Conservation (phyloP, 2,888 invertebrate species). For the Odontomyia ornata region DNA sequence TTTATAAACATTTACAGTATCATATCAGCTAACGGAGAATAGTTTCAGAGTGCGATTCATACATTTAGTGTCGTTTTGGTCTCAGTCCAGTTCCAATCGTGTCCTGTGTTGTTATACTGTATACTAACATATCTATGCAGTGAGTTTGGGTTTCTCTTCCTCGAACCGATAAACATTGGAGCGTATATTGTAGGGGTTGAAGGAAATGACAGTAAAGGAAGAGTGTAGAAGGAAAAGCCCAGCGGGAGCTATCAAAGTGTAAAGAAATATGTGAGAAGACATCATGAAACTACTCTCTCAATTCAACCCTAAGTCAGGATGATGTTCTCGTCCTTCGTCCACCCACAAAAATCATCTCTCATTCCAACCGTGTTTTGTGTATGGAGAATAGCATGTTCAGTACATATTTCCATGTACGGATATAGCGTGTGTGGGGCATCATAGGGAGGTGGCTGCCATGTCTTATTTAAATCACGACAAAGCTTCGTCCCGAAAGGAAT, state of each 20-base stretch:
- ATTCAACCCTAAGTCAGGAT: conserved; percentile 20
- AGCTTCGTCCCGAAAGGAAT: conserved; percentile 24
- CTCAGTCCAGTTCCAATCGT: background rate
- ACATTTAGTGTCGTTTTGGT: background rate
- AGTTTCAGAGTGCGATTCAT: background rate
- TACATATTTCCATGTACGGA: conserved; percentile 13
- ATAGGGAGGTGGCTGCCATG: conserved; percentile 40
- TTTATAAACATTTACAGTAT: conserved; percentile 20
- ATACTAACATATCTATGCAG: background rate
- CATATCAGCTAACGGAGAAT: background rate
- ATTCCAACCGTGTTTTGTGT: background rate
- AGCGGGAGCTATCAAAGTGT: conserved; percentile 2
- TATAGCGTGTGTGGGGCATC: conserved; percentile 25
- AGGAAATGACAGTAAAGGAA: background rate
- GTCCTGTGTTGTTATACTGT: background rate
- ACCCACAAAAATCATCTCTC: conserved; percentile 14
- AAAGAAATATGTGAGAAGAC: conserved; percentile 26
- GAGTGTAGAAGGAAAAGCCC: background rate
- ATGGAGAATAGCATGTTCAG: background rate
- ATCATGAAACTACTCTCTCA: conserved; percentile 26
- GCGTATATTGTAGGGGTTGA: background rate
- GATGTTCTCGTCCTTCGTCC: background rate
- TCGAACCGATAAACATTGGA: conserved; percentile 6
- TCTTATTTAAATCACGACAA: conserved; percentile 41
- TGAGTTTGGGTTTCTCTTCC: background rate